Percentiles rank a stretch among this genome's conserved stretches.
These are phyloP conservation scores for Ascidia mentula DNA, from an alignment of 23 tunicate species.

Conservation along the genomic window DNA sequence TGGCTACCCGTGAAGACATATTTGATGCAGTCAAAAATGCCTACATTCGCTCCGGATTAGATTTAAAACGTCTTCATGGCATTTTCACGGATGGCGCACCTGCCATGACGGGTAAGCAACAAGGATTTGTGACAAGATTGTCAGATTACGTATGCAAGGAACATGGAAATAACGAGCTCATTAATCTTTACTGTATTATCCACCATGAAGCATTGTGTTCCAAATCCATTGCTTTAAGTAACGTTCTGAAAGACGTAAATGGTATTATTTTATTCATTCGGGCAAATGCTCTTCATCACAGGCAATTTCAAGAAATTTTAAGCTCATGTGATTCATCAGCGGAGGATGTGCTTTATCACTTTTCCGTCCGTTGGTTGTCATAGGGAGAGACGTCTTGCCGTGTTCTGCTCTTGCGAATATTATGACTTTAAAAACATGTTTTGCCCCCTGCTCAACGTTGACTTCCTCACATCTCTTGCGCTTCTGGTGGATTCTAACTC, in stretches of 20 bases:
- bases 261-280: constrained; percentile 31
- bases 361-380: constrained; percentile 16
- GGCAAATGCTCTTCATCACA: constrained; percentile 31
- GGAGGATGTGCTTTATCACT: background rate
- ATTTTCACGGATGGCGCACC: constrained; percentile 43
- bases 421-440: background rate
- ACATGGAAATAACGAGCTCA: constrained; percentile 27
- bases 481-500: background rate
- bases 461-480: constrained; percentile 15
- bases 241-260: constrained; percentile 39
- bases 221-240: constrained; percentile 44
- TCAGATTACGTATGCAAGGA: constrained; percentile 41
- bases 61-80: constrained; percentile 27
- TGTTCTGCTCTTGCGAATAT: constrained; percentile 8
- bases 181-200: constrained; percentile 40
- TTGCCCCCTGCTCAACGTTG: background rate
- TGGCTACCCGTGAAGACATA: constrained; percentile 32
- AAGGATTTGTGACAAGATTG: constrained; percentile 55
- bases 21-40: constrained; percentile 31
- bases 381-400: constrained; percentile 15
- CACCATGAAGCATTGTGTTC: constrained; percentile 55
- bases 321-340: background rate
- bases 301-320: constrained; percentile 14
- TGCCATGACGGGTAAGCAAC: constrained; percentile 43
- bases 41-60: constrained; percentile 28